Conservation (phyloP, 2,113 vertebrate genomes). For the Sapayoa aenigma region DNA sequence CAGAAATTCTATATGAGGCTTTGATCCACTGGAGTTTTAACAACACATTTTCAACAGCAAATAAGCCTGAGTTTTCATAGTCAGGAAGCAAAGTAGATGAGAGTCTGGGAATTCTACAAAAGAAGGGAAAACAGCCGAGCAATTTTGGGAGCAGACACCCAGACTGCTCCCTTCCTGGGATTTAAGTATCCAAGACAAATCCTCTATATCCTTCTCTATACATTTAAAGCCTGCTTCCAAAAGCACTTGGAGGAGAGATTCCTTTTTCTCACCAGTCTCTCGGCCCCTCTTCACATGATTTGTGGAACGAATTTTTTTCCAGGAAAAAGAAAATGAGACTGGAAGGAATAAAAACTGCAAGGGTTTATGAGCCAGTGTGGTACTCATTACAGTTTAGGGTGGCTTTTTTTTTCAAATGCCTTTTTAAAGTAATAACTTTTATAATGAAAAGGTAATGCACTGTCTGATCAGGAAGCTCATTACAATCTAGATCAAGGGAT, state of each 20-base stretch:
- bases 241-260: background rate
- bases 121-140: background rate
- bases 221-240: background rate
- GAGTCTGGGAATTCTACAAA: background rate
- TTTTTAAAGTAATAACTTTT: background rate
- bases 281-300: background rate
- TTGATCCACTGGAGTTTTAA: background rate
- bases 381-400: background rate
- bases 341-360: background rate
- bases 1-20: background rate
- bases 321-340: background rate
- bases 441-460: background rate
- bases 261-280: background rate
- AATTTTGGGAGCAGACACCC: background rate
- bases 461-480: background rate
- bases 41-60: background rate
- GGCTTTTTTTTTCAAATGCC: background rate
- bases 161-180: background rate
- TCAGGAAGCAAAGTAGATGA: background rate
- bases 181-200: background rate
- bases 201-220: background rate
- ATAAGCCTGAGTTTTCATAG: background rate
- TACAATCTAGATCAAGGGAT: background rate
- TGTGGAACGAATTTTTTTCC: background rate
- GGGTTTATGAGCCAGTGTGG: background rate